Base-by-base conservation (phyloP, 1,140 invertebrate genomes). In the Zaprionus inermis region DNA sequence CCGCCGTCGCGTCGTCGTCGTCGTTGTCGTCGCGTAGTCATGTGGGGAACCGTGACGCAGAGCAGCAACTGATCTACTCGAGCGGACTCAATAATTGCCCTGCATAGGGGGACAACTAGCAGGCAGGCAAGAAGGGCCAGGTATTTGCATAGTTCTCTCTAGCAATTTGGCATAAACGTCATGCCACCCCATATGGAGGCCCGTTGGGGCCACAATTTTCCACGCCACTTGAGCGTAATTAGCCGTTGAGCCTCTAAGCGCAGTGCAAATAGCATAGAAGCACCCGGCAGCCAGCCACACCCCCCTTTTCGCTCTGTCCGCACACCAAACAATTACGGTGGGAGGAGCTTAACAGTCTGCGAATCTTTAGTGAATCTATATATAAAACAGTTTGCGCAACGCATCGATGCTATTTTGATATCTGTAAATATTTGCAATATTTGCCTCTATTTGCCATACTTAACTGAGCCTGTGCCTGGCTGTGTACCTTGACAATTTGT, bases 211-310 rank as follows among this genome's bases (percentile, higher is more conserved):
- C 64, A 89, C 78, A 89, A 89, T 89, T 89, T 89, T 89, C 84
- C 84, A 89, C 78, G 84, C 84, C 80, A 89, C 84, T 89, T 90
- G 85, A 89, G 78, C 85, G 84, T 89, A 89, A 89, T 89, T 89
- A 89, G 76, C 68, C 80, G 80, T 71, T 81, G 72, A 89, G 80
- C 84, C 76, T 74, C 71, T 89, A 89, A 89, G 84, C 84, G 54
- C 61, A 72, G 24, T 36, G 80, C 72, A 89, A 89, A 89, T 81
- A 89, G 38, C n/a, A 44, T n/a, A 34, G 58, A 64, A 28, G 24
- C 24, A 28, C 24, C 24, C 3, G 24, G 61, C 75, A 60, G n/a
- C 38, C 38, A 51, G 57, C 46, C 38, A 52, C 18, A 18, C 20
- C 32, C 41, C 49, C 30, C 63, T 56, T 24, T 24, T 32, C 5